Percentiles rank a stretch among this genome's conserved stretches.
Conservation (phyloP, 2,113 vertebrate genomes). For the Bungarus multicinctus region DNA sequence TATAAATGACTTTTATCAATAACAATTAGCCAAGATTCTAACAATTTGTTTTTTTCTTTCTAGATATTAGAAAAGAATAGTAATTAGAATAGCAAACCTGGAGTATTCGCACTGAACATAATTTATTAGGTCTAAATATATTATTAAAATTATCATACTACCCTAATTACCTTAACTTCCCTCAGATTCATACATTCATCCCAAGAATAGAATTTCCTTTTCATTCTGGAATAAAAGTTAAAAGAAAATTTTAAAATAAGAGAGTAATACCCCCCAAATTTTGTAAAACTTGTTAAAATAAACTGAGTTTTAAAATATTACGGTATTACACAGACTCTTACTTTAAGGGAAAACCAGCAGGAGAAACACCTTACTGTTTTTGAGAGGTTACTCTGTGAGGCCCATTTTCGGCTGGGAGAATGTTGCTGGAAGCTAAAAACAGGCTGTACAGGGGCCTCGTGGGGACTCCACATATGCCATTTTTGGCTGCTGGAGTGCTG, state of each 20-base stretch:
- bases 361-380: background rate
- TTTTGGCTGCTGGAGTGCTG: too few species aligned
- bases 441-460: too few species aligned
- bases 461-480: too few species aligned
- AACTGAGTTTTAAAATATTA: background rate
- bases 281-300: background rate
- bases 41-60: background rate
- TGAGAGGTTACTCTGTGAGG: background rate
- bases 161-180: constrained; percentile 91
- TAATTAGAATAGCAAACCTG: background rate
- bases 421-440: too few species aligned
- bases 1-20: background rate
- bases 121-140: background rate
- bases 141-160: background rate
- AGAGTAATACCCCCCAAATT: background rate
- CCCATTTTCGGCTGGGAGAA: too few species aligned
- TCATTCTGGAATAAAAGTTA: constrained; percentile 83
- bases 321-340: background rate
- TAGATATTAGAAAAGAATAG: background rate
- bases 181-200: constrained; percentile 97
- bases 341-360: background rate
- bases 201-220: constrained; percentile 99
- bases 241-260: background rate
- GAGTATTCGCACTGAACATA: background rate
- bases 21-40: background rate